These are phyloP conservation scores for Cephus pulcher DNA, from an alignment of 2,888 invertebrate species.

Conservation along the genomic window DNA sequence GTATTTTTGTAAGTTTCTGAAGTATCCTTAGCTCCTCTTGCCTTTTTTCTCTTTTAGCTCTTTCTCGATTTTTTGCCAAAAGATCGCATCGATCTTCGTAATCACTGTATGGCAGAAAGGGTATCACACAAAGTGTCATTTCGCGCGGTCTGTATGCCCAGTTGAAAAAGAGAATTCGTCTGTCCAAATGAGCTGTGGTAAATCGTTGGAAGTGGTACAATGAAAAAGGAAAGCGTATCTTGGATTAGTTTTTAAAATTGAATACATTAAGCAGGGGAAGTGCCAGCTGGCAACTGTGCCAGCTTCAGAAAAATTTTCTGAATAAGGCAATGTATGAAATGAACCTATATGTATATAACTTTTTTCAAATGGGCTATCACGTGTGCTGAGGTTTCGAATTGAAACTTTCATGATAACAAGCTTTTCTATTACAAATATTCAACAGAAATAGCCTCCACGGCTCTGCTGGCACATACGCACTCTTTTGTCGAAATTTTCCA, in stretches of 20 bases:
- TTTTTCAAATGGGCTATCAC: background rate
- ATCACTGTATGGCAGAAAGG: background rate
- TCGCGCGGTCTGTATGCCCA: background rate
- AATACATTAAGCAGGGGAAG: constrained; percentile 36
- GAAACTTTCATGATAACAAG: too few relatives aligned
- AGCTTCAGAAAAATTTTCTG: constrained; percentile 31
- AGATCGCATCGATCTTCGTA: background rate
- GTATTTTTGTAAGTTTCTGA: background rate
- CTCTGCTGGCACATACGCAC: constrained; percentile 25
- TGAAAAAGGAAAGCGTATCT: background rate
- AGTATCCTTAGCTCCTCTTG: background rate
- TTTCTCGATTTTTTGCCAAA: background rate
- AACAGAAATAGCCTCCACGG: constrained; percentile 31
- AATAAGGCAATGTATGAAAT: constrained; percentile 27
- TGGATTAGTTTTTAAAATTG: constrained; percentile 31
- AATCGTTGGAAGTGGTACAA: background rate
- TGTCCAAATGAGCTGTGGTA: background rate
- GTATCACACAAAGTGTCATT: background rate
- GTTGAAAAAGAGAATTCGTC: background rate
- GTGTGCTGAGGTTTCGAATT: background rate
- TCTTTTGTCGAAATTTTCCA: constrained; percentile 37
- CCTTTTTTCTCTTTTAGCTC: background rate
- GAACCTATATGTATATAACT: background rate
- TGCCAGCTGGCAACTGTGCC: constrained; percentile 30
- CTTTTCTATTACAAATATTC: too few relatives aligned